These are phyloP conservation scores for Helostoma temminkii DNA, from an alignment of 2,797 vertebrate species.

Conservation along the genomic window DNA sequence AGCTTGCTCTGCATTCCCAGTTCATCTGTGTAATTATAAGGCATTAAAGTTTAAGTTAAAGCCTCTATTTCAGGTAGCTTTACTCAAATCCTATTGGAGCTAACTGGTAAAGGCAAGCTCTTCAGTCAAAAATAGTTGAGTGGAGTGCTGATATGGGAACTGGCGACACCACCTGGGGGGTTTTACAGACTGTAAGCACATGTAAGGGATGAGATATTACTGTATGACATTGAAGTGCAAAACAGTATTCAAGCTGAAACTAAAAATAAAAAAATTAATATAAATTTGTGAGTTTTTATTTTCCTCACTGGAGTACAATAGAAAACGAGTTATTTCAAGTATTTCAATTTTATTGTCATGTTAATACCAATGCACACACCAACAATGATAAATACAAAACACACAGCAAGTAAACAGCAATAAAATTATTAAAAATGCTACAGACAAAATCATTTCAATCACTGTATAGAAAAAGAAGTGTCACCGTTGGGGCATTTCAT, in stretches of 20 bases:
- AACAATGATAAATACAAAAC: slow-evolving; percentile 48
- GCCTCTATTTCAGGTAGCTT: slow-evolving; percentile 24
- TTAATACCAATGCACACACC: neutral
- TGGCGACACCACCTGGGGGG: slow-evolving; percentile 59
- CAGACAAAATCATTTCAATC: neutral
- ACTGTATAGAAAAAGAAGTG: neutral
- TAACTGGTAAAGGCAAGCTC: slow-evolving; percentile 34
- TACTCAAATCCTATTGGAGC: slow-evolving; percentile 28
- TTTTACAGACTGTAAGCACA: neutral
- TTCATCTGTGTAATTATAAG: neutral
- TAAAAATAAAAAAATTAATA: no score
- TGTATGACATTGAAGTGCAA: neutral
- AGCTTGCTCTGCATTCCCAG: neutral
- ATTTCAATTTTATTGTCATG: slow-evolving; percentile 44
- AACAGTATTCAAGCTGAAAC: neutral
- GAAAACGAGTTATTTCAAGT: neutral
- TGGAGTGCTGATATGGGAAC: neutral
- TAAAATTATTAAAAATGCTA: neutral
- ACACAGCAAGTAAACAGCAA: neutral
- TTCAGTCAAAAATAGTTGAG: slow-evolving; percentile 21
- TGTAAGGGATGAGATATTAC: no score
- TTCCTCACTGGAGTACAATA: neutral
- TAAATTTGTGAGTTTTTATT: no score
- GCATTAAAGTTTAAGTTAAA: slow-evolving; percentile 5
- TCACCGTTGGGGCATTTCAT: slow-evolving; percentile 3